phyloP scores from a whole-genome alignment of 2,888 invertebrate species.

The Athalia circularis region DNA sequence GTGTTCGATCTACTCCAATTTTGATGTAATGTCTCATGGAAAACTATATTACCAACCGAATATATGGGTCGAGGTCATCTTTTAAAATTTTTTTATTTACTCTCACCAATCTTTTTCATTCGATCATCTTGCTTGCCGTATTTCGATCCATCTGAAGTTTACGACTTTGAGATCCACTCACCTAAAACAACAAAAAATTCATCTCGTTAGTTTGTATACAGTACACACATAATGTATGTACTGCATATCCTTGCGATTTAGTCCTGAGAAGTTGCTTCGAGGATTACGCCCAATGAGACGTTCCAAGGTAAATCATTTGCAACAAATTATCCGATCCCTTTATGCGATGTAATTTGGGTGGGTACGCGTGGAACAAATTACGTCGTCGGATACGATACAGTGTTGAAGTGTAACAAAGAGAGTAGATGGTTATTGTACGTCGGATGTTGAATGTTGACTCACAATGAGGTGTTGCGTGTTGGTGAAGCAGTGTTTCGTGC shows the following conservation, averaged over 20 bases:
- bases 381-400: constrained; percentile 13
- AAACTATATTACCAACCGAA: too few species aligned
- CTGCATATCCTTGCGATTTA: too few species aligned
- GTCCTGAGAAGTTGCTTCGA: not conserved
- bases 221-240: not conserved
- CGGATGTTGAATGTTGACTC: constrained; percentile 52
- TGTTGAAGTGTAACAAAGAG: constrained; percentile 36
- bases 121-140: not conserved
- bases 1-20: constrained; percentile 35
- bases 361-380: constrained; percentile 13
- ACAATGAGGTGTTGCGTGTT: constrained; percentile 46
- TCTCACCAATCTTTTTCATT: constrained; percentile 11
- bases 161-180: constrained; percentile 55
- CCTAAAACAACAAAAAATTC: constrained; percentile 59
- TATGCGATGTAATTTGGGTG: constrained; percentile 31
- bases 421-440: constrained; percentile 63
- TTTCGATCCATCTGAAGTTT: not conserved
- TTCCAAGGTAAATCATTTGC: constrained; percentile 27
- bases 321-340: constrained; percentile 33
- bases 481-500: constrained; percentile 55
- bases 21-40: constrained; percentile 16
- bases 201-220: not conserved
- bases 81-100: not conserved
- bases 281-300: not conserved
- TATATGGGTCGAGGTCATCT: not conserved